Conservation (phyloP, 1,140 invertebrate genomes). For the Cherax quadricarinatus region DNA sequence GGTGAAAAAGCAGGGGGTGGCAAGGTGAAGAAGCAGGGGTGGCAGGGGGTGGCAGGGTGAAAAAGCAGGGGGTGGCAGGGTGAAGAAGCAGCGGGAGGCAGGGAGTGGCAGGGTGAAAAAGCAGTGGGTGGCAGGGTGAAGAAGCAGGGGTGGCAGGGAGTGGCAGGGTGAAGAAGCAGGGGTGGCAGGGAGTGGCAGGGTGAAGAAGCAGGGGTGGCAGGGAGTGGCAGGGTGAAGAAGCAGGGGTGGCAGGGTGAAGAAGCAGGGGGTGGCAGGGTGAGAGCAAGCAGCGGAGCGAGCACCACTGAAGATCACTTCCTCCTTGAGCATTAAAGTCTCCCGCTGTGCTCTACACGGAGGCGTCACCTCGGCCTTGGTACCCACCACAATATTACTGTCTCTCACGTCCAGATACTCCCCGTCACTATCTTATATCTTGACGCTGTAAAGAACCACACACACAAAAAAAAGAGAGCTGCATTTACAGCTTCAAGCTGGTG, state of each 20-base stretch:
- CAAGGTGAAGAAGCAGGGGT: not conserved
- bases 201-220: not conserved
- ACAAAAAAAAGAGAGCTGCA: conserved; percentile 11
- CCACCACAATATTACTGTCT: conserved; percentile 38
- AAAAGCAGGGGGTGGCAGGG: too few relatives aligned
- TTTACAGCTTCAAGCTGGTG: conserved; percentile 14
- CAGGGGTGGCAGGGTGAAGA: too few relatives aligned
- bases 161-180: too few relatives aligned
- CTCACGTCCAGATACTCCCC: conserved; percentile 47
- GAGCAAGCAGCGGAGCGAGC: not conserved
- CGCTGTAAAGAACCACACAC: not conserved
- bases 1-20: too few relatives aligned
- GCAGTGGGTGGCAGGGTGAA: too few relatives aligned
- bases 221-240: too few relatives aligned
- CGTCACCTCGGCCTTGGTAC: conserved; percentile 36
- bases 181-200: too few relatives aligned
- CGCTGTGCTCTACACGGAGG: conserved; percentile 22
- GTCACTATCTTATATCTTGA: conserved; percentile 26
- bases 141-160: too few relatives aligned
- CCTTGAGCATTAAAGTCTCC: conserved; percentile 58
- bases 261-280: not conserved
- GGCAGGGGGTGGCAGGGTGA: too few relatives aligned
- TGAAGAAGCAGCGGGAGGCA: too few relatives aligned
- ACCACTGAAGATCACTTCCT: conserved; percentile 27
- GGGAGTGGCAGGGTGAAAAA: too few relatives aligned